Base-by-base conservation (phyloP, 2,113 vertebrate genomes). In the Tragulus kanchil region DNA sequence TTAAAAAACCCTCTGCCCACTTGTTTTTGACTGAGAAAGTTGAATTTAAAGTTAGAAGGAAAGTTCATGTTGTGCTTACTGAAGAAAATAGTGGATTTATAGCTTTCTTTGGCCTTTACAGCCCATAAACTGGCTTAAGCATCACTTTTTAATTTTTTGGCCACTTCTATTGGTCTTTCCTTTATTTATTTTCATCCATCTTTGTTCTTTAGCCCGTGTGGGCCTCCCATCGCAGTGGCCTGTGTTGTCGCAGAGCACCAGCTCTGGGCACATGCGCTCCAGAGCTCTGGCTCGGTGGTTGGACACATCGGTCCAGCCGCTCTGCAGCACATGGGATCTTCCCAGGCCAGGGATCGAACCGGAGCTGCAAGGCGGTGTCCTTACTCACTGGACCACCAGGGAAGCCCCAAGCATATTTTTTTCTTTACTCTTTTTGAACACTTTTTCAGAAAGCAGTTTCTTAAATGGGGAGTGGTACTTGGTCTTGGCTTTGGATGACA, bases 11-110 rank as follows among this genome's bases (percentile, higher is more conserved):
- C 3, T 90, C 48, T 9, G 3, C 25, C 45, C 54, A 48, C 73
- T 75, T 88, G n/a, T 36, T 83, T 94, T 95, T 94, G 62, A 83
- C 73, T 64, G 69, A 89, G 87, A 93, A 89, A 15, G 6, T 86
- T 97, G 85, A 54, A 64, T 83, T 95, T 95, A 71, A 89, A 56
- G 1, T 28, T 93, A 77, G 26, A 89, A 71, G 54, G 25, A 62
- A 79, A 90, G n/a, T 94, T 92, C 6, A 64, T 92, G 11, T 71
- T 83, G 25, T 91, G 45, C 52, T 59, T 93, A 31, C 2, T 62
- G 56, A 87, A 83, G 85, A 84, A 73, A 64, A 28, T 45, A 61
- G 28, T 52, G 62, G 16, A 52, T 26, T 93, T 26, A 3, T 86
- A 64, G 48, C 31, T 54, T 13, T 8, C 2, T 45, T 85, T 92